A percentile compares a stretch with the other conserved stretches of the same genome.
Evolutionary conservation across 2,113 vertebrate species (phyloP).

Genomic region (Lycaon pictus): DNA sequence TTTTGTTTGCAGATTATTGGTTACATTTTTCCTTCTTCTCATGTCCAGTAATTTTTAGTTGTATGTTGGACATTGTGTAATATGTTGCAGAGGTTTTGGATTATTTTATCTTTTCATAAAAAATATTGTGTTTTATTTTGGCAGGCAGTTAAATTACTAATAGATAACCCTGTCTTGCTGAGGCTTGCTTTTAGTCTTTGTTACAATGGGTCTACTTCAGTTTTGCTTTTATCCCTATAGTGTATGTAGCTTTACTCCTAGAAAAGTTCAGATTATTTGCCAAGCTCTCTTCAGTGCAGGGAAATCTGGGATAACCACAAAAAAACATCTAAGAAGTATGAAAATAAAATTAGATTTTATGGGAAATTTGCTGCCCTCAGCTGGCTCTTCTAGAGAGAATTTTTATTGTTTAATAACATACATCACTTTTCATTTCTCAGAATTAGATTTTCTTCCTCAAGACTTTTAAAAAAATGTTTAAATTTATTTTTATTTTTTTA

Average conservation of each 20-base stretch:
- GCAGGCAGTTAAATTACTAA: neutral
- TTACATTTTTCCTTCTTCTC: neutral
- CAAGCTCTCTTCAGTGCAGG: neutral
- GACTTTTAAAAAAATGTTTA: neutral
- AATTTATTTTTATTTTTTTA: too few relatives aligned
- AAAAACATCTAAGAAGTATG: conserved; percentile 60
- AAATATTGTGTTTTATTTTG: neutral
- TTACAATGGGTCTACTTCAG: neutral
- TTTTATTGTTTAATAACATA: conserved; percentile 46
- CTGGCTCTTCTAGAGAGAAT: conserved; percentile 38
- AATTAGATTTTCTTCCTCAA: neutral
- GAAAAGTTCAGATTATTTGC: neutral
- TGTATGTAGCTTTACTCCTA: neutral
- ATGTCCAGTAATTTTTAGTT: neutral
- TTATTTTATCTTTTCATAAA: neutral
- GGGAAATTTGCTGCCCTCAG: conserved; percentile 62
- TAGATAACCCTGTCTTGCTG: neutral
- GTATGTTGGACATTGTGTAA: neutral
- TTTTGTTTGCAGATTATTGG: neutral
- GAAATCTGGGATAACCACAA: conserved; percentile 55
- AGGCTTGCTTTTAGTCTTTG: neutral
- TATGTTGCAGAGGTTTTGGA: neutral
- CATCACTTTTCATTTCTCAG: conserved; percentile 51
- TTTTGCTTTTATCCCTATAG: neutral
- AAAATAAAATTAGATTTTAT: conserved; percentile 61